Percentiles rank a stretch among this genome's conserved stretches.
phyloP scores from a whole-genome alignment of 2,797 vertebrate genomes.

The Enteromius paludinosus region DNA sequence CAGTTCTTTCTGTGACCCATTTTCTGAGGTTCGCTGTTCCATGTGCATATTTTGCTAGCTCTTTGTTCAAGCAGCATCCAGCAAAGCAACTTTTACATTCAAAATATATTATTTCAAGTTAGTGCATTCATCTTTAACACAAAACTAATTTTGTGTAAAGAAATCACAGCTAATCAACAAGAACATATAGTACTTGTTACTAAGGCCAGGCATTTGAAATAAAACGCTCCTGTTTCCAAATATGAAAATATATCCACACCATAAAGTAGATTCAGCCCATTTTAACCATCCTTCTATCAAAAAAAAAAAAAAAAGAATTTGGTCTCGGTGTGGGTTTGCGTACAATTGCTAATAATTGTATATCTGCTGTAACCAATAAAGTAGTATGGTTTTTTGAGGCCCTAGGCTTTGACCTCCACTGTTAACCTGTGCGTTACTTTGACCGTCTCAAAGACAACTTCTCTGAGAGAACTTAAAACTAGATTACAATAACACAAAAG shows the following conservation, averaged over 20 bases:
- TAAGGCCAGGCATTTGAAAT: slow-evolving; percentile 70
- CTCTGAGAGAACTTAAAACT: slow-evolving; percentile 39
- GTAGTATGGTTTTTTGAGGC: slow-evolving; percentile 33
- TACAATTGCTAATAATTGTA: slow-evolving; percentile 28
- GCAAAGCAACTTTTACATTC: slow-evolving; percentile 78
- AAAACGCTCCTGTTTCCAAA: slow-evolving; percentile 43
- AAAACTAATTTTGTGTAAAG: slow-evolving; percentile 63
- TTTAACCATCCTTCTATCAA: slow-evolving; percentile 50
- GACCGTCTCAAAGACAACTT: slow-evolving; percentile 11
- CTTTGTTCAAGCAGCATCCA: slow-evolving; percentile 74
- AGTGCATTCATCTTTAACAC: slow-evolving; percentile 73
- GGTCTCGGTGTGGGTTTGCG: slow-evolving; percentile 35
- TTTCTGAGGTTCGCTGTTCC: slow-evolving; percentile 58
- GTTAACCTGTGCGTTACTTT: slow-evolving; percentile 61
- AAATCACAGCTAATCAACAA: slow-evolving; percentile 72
- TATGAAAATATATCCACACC: slow-evolving; percentile 68
- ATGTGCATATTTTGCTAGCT: slow-evolving; percentile 57
- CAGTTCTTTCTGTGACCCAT: slow-evolving; percentile 48
- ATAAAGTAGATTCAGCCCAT: slow-evolving; percentile 57
- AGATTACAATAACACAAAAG: slow-evolving; percentile 45
- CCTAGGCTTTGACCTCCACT: slow-evolving; percentile 30
- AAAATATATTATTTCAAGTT: slow-evolving; percentile 73
- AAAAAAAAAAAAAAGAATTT: slow-evolving; percentile 34
- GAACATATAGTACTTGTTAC: slow-evolving; percentile 58
- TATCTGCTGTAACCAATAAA: neutral